phyloP scores from a whole-genome alignment of 2,113 vertebrate species.

The Cricetomys ansorgei region DNA sequence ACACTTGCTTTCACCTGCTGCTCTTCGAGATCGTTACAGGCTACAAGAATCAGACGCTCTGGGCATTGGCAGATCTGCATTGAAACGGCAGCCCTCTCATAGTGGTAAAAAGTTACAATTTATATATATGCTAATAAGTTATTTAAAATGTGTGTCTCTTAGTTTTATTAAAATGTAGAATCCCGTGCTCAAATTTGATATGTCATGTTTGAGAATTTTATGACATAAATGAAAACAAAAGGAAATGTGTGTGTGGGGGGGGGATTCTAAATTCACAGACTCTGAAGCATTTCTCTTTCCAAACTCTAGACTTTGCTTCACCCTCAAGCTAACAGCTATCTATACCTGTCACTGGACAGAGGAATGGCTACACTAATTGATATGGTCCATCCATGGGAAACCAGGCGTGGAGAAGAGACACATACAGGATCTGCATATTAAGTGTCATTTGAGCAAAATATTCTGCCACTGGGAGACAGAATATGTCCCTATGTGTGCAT shows the following conservation, averaged over 20 bases:
- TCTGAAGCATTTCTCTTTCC: not conserved
- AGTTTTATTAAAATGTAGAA: not conserved
- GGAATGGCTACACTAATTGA: not conserved
- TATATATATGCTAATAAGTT: not conserved
- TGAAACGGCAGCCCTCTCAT: not conserved
- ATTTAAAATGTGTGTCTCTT: not conserved
- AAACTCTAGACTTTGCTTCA: not conserved
- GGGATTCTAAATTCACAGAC: not conserved
- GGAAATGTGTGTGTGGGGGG: not conserved
- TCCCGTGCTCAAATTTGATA: not conserved
- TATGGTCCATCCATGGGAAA: not conserved
- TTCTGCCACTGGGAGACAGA: not conserved
- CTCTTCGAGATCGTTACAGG: not conserved
- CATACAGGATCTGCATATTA: accelerated
- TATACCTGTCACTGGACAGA: not conserved
- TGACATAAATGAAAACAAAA: not conserved
- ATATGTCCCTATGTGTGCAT: too few relatives aligned
- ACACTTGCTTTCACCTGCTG: not conserved
- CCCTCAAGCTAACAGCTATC: too few relatives aligned
- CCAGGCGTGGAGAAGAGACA: not conserved
- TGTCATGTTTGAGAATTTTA: not conserved
- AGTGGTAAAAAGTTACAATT: not conserved
- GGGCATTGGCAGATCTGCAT: not conserved
- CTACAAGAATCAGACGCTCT: not conserved
- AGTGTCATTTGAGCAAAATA: not conserved